Evolutionary conservation across 2,888 invertebrate species (phyloP).

Genomic region (Dicranocentrus wangi): DNA sequence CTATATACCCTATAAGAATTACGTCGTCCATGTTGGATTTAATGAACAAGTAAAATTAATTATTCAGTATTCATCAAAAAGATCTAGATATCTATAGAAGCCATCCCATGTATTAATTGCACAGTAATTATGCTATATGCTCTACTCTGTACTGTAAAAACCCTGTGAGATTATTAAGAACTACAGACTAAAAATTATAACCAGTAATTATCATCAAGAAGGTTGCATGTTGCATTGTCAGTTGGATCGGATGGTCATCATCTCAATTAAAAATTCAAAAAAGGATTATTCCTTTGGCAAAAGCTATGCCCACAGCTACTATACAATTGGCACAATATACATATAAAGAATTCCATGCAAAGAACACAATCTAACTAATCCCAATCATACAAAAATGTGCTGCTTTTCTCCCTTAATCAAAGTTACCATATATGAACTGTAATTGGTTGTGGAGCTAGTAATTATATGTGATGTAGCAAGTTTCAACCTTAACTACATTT

Average conservation of each 20-base stretch:
- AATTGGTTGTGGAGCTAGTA: no score
- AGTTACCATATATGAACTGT: no score
- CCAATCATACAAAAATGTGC: no score
- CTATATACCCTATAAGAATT: no score
- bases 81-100: not conserved
- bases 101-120: no score
- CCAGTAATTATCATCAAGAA: constrained; percentile 15
- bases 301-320: not conserved
- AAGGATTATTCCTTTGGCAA: not conserved
- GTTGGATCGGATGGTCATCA: no score
- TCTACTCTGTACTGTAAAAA: not conserved
- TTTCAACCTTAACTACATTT: not conserved
- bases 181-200: not conserved
- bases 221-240: not conserved
- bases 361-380: no score
- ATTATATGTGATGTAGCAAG: constrained; percentile 10
- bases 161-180: not conserved
- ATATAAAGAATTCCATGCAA: no score
- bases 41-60: not conserved
- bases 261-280: constrained; percentile 31
- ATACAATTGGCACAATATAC: not conserved
- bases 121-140: not conserved
- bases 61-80: not conserved
- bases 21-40: constrained; percentile 23
- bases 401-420: no score